These are phyloP conservation scores for Drosophila lacteicornis DNA, from an alignment of 1,140 invertebrate species.

Conservation along the genomic window DNA sequence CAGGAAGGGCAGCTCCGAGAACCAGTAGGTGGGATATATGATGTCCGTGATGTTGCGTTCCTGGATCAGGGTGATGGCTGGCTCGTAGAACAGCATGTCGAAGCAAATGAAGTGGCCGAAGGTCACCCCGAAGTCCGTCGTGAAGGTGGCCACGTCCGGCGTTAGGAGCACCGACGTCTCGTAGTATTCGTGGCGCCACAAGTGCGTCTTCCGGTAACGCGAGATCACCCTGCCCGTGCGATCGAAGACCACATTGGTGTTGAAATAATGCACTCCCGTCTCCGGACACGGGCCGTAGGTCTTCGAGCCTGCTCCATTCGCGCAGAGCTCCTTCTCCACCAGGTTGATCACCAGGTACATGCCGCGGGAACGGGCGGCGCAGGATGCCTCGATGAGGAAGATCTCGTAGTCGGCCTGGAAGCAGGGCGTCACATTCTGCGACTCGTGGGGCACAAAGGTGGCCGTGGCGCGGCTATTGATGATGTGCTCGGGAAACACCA, in stretches of 20 bases:
- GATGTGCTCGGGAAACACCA: slow-evolving; percentile 92
- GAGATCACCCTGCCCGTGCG: slow-evolving; percentile 86
- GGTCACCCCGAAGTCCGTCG: slow-evolving; percentile 90
- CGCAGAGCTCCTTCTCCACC: slow-evolving; percentile 69
- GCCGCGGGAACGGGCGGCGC: slow-evolving; percentile 47
- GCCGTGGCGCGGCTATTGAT: slow-evolving; percentile 64
- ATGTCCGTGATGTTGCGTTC: slow-evolving; percentile 88
- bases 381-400: slow-evolving; percentile 71
- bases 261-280: slow-evolving; percentile 84
- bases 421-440: slow-evolving; percentile 61
- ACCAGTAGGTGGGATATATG: slow-evolving; percentile 90
- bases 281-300: slow-evolving; percentile 48
- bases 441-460: slow-evolving; percentile 66
- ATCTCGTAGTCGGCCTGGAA: slow-evolving; percentile 66
- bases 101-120: slow-evolving; percentile 92
- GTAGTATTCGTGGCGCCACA: slow-evolving; percentile 84
- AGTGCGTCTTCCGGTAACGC: slow-evolving; percentile 91
- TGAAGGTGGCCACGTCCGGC: slow-evolving; percentile 84
- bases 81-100: slow-evolving; percentile 90
- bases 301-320: slow-evolving; percentile 5
- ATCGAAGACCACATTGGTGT: slow-evolving; percentile 91
- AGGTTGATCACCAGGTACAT: slow-evolving; percentile 78
- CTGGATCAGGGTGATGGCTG: slow-evolving; percentile 84
- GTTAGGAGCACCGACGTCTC: slow-evolving; percentile 23
- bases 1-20: slow-evolving; percentile 89